A percentile compares a stretch with the other conserved stretches of the same genome.
Conservation (phyloP, 53 echinoderm and acorn worm genomes). For the Apostichopus leukothele region DNA sequence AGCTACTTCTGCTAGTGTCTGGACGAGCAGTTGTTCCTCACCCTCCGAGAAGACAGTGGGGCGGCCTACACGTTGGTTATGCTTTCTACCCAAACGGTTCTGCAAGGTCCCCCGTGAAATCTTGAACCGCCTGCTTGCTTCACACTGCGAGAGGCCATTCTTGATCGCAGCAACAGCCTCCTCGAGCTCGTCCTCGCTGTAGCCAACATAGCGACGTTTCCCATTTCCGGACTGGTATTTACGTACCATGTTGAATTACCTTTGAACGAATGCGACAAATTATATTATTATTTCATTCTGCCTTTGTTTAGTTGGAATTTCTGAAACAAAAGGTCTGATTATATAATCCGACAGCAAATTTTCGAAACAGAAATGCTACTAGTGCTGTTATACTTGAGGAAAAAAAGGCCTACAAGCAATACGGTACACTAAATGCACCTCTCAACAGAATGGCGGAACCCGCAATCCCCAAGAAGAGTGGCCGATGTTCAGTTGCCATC, state of each 20-base stretch:
- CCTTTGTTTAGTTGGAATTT: too few relatives aligned
- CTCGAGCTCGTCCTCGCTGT: background rate
- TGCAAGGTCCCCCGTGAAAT: background rate
- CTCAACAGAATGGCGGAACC: too few relatives aligned
- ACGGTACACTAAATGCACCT: too few relatives aligned
- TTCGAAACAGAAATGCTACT: too few relatives aligned
- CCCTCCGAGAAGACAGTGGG: background rate
- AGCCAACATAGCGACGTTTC: background rate
- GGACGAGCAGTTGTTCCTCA: background rate
- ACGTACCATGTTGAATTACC: slow-evolving; percentile 4
- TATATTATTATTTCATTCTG: too few relatives aligned
- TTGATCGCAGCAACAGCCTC: background rate
- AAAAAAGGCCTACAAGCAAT: too few relatives aligned
- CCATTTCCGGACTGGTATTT: background rate
- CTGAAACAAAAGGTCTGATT: too few relatives aligned
- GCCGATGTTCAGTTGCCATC: too few relatives aligned
- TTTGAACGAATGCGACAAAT: too few relatives aligned
- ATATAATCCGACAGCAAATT: too few relatives aligned
- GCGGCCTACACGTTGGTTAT: background rate
- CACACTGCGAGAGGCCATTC: background rate
- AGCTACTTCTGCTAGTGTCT: background rate
- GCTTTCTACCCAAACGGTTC: background rate
- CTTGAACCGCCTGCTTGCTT: background rate
- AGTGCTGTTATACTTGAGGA: too few relatives aligned
- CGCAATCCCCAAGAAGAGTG: too few relatives aligned